Conservation (phyloP, 2,113 vertebrate genomes). For the Meleagris gallopavo region DNA sequence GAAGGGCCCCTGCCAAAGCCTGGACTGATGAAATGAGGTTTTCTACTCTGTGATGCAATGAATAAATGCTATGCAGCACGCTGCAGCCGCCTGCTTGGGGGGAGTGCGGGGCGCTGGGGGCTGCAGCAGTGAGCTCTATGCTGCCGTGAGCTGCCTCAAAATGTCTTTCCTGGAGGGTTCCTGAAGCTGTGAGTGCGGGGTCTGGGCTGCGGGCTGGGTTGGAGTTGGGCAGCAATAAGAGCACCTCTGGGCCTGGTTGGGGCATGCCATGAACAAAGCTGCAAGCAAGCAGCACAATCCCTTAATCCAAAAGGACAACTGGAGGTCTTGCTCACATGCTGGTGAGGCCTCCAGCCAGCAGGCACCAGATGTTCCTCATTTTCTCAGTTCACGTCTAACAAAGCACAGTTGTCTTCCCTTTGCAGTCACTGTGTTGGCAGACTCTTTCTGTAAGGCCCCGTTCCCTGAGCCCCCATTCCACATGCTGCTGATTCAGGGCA, state of each 20-base stretch:
- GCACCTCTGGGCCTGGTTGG: neutral
- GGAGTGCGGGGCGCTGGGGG: rapidly evolving
- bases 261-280: neutral
- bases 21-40: constrained; percentile 31
- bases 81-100: neutral
- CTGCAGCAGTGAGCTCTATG: rapidly evolving
- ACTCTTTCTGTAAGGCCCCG: rapidly evolving
- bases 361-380: neutral
- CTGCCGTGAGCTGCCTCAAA: neutral
- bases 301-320: neutral
- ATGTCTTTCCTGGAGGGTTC: neutral
- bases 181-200: rapidly evolving
- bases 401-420: neutral
- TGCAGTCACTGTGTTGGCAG: rapidly evolving
- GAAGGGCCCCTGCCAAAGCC: neutral
- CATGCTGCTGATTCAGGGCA: too few species aligned
- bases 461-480: rapidly evolving
- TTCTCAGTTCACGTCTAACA: neutral
- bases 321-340: neutral
- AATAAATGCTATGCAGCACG: constrained; percentile 36
- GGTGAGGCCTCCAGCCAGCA: neutral
- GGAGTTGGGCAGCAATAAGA: neutral
- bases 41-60: neutral
- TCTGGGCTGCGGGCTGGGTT: neutral
- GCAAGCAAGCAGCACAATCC: constrained; percentile 9